Percentiles rank a stretch among this genome's conserved stretches.
Evolutionary conservation across 2,888 invertebrate genomes (phyloP).

Genomic region (Noctua fimbriata): DNA sequence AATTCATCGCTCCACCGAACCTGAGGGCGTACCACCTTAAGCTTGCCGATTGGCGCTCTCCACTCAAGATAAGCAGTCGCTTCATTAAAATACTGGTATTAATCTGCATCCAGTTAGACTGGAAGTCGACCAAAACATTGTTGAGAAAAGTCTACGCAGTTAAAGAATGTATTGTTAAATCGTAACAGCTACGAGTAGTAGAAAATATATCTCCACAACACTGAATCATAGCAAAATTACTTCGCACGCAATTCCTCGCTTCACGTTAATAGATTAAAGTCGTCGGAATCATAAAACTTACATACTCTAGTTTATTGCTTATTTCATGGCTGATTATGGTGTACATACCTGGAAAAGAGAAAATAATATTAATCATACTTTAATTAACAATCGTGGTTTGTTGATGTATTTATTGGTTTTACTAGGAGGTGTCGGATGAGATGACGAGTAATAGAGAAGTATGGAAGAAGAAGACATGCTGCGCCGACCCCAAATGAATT

Average conservation of each 20-base stretch:
- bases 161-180: neutral
- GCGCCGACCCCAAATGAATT: no score
- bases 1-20: no score
- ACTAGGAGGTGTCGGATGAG: no score
- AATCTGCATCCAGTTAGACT: neutral
- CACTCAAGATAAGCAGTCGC: neutral
- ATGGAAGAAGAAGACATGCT: no score
- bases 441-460: no score
- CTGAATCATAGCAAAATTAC: conserved; percentile 10
- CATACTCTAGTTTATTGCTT: conserved; percentile 40
- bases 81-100: neutral
- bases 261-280: conserved; percentile 18
- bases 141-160: neutral
- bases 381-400: neutral
- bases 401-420: conserved; percentile 2
- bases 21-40: no score
- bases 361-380: conserved; percentile 18
- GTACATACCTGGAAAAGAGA: conserved; percentile 57
- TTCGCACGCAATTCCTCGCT: conserved; percentile 9
- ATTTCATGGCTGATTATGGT: conserved; percentile 37
- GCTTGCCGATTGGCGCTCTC: no score
- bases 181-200: neutral
- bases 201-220: neutral
- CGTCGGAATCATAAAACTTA: conserved; percentile 42
- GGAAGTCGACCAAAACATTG: neutral